phyloP scores from a whole-genome alignment of 2,113 vertebrate genomes.

The Mixornis gularis region DNA sequence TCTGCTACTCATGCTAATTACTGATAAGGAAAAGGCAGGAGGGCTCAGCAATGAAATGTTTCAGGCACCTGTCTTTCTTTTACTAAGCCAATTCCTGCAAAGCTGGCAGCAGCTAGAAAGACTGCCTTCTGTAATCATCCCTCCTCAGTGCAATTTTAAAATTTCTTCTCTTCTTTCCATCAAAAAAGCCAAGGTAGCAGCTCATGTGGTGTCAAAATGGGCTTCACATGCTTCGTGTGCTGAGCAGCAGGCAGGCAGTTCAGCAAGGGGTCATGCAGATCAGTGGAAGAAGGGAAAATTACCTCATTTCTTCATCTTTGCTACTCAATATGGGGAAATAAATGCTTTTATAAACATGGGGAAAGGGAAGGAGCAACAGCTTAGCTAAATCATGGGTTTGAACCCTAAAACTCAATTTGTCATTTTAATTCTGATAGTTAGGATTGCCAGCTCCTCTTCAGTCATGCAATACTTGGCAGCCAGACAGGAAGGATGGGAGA shows the following conservation, averaged over 20 bases:
- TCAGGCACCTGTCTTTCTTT: not conserved
- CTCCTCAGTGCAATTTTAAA: not conserved
- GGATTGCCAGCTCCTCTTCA: not conserved
- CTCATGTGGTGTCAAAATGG: not conserved
- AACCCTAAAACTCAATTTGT: not conserved
- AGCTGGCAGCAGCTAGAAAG: not conserved
- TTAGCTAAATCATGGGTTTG: not conserved
- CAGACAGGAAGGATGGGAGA: not conserved
- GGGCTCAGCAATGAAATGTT: not conserved
- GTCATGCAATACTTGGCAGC: not conserved
- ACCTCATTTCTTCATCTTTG: not conserved
- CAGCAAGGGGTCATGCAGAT: not conserved
- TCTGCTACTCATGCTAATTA: conserved; percentile 16
- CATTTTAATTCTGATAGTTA: not conserved
- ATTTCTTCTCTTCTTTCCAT: not conserved
- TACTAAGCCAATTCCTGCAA: not conserved
- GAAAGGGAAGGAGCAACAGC: not conserved
- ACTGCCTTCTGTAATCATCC: not conserved
- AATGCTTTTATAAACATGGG: not conserved
- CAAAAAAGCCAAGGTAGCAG: not conserved
- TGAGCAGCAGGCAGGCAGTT: not conserved
- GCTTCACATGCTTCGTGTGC: rapidly evolving
- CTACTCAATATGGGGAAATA: not conserved
- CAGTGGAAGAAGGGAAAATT: not conserved
- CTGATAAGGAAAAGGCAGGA: conserved; percentile 14